Evolutionary conservation across 2,888 invertebrate species (phyloP), one percentile per base, ranked within the genome.

Genomic region (Acanthosepion lycidas): DNA sequence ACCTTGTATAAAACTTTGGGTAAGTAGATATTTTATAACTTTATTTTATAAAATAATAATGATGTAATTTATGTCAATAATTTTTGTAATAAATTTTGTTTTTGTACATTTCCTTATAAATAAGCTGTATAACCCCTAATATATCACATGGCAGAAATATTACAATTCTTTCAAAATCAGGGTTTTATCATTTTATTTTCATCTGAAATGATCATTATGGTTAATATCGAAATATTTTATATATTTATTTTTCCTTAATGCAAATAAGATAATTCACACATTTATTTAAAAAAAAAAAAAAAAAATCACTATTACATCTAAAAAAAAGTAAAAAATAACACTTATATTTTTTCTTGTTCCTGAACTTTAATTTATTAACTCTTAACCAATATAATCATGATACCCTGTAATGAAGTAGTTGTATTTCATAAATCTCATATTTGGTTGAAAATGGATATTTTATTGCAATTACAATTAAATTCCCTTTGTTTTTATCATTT

Each of bases 1-100:
- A n/a, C 78, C 78, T n/a, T 33, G 33, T n/a, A 78, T 78, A n/a
- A 78, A 78, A 78, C 78, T 78, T 78, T 78, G 78, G 78, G 78
- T 78, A 78, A 78, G 78, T 78, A 78, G 78, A 78, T 33, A 78
- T 78, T 78, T 33, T 78, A 78, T 33, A 78, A 78, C 3, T n/a
- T 9, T 64, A 28, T 78, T 78, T 15, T 78, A n/a, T n/a, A 92
- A n/a, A 28, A 78, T n/a, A 28, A 78, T 33, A 78, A 78, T 53
- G 12, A 78, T 78, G 9, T 5, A 42, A n/a, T 78, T 78, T 78
- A 78, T 78, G n/a, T 59, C 59, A 59, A 23, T 20, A 55, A 20
- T 23, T 59, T 23, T 20, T 23, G 23, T 20, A 20, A 59, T 20
- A 6, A 59, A 23, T 59, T 59, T 23, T 59, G 23, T 59, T 59